Evolutionary conservation across 2,888 invertebrate genomes (phyloP).

Genomic region (Caenorhabditis sp.): DNA sequence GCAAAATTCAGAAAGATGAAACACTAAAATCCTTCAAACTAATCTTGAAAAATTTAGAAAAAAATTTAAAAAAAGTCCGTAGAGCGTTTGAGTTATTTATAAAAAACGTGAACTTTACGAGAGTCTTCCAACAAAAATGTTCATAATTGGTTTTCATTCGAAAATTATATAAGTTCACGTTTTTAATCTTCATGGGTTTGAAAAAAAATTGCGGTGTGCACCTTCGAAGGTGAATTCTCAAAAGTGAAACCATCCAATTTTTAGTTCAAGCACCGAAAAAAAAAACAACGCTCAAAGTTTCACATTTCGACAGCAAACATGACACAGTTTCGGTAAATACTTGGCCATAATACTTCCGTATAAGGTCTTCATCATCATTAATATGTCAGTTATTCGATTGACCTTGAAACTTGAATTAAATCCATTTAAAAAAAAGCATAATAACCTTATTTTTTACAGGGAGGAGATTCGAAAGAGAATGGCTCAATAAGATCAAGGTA

Average conservation of each 20-base stretch:
- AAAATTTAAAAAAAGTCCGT: too few species aligned
- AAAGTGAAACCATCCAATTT: neutral
- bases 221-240: too few species aligned
- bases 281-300: neutral
- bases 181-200: too few species aligned
- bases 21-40: too few species aligned
- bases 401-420: neutral
- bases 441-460: constrained; percentile 15
- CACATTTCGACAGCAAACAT: neutral
- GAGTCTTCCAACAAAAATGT: too few species aligned
- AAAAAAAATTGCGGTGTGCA: too few species aligned
- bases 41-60: too few species aligned
- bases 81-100: too few species aligned
- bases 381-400: neutral
- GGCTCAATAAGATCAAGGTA: constrained; percentile 7
- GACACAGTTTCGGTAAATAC: neutral
- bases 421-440: neutral
- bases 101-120: too few species aligned
- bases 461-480: constrained; percentile 5
- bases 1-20: too few species aligned
- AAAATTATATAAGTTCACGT: too few species aligned
- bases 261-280: neutral
- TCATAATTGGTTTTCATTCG: too few species aligned
- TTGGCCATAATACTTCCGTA: neutral
- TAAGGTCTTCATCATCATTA: neutral